Conservation (phyloP, 2,888 invertebrate genomes). For the Eupithecia subumbrata region DNA sequence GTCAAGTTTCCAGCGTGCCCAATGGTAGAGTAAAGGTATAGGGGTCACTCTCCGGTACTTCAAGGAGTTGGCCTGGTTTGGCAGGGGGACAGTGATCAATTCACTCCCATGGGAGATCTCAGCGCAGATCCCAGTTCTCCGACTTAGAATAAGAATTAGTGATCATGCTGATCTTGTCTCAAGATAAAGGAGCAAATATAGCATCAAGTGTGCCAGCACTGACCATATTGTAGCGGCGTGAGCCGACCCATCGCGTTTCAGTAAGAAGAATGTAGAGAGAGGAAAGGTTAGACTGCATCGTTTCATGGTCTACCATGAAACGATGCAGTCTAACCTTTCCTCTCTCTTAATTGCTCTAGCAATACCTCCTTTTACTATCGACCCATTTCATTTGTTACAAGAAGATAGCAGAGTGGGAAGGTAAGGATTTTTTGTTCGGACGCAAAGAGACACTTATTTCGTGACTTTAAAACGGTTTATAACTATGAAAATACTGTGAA, state of each 20-base stretch:
- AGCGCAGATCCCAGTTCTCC: no score
- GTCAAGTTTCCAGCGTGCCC: constrained; percentile 37
- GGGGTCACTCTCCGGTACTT: no score
- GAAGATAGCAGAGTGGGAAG: not conserved
- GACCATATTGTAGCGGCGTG: not conserved
- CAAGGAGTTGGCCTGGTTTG: no score
- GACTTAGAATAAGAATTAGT: no score
- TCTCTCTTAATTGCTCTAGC: no score
- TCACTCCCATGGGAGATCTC: no score
- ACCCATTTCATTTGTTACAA: not conserved
- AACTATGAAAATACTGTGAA: not conserved
- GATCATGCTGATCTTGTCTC: not conserved
- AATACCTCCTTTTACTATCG: not conserved
- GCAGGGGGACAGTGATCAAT: no score
- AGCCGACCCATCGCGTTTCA: not conserved
- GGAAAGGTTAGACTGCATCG: not conserved
- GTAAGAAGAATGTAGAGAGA: not conserved
- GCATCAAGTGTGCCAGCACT: not conserved
- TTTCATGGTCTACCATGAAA: no score
- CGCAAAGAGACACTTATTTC: not conserved
- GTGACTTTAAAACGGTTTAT: not conserved
- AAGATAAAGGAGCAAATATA: not conserved
- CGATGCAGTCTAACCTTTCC: no score
- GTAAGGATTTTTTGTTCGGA: not conserved
- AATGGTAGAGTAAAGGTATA: no score